A percentile compares a stretch with the other conserved stretches of the same genome.
phyloP scores from a whole-genome alignment of 2,113 vertebrate species.

The Phyllostomus hastatus region DNA sequence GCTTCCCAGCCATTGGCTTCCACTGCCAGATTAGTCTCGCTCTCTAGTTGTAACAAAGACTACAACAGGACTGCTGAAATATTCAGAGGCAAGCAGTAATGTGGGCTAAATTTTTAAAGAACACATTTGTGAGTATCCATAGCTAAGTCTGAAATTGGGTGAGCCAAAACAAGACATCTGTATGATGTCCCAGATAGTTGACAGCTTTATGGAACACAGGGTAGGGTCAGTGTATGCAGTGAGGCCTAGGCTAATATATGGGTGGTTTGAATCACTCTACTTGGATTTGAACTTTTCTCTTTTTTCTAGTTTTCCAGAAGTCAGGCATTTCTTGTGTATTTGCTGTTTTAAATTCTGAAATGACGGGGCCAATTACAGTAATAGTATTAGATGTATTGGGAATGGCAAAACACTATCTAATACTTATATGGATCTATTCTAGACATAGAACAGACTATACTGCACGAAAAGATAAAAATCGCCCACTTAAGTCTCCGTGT shows the following conservation, averaged over 20 bases:
- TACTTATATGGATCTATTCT: neutral
- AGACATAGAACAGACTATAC: neutral
- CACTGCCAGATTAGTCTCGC: neutral
- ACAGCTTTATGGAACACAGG: neutral
- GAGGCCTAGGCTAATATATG: neutral
- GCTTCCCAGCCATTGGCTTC: neutral
- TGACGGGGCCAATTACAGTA: slow-evolving; percentile 25
- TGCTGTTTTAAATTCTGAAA: slow-evolving; percentile 28
- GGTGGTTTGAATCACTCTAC: neutral
- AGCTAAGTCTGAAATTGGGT: slow-evolving; percentile 30
- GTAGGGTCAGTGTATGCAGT: neutral
- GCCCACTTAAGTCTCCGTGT: neutral
- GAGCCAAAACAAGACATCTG: neutral
- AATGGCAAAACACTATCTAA: neutral
- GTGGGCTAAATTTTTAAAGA: neutral
- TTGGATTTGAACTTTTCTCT: neutral
- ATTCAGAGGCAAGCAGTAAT: neutral
- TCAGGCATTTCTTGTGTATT: neutral
- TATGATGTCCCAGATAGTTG: neutral
- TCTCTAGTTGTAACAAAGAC: slow-evolving; percentile 1
- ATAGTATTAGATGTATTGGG: neutral
- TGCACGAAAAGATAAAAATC: neutral
- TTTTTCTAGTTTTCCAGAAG: neutral
- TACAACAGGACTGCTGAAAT: neutral
- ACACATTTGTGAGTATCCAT: neutral